A percentile compares a stretch with the other conserved stretches of the same genome.
Evolutionary conservation across 2,113 vertebrate species (phyloP).

Genomic region (Tylochromis polylepis): DNA sequence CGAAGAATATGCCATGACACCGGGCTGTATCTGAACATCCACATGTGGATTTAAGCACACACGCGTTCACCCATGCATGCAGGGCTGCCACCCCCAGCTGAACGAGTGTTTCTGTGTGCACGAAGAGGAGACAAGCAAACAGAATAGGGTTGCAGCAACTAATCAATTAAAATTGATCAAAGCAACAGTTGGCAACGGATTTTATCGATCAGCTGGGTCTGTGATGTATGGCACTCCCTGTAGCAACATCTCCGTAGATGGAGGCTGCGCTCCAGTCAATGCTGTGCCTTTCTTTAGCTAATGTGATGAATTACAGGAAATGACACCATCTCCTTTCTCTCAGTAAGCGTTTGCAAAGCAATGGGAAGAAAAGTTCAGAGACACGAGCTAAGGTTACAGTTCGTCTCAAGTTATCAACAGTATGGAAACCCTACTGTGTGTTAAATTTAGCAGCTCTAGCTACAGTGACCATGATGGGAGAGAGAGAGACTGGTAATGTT

Average conservation of each 20-base stretch:
- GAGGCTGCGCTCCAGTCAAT: background rate
- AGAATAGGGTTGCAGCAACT: background rate
- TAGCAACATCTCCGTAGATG: background rate
- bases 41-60: background rate
- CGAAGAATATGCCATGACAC: fast-evolving
- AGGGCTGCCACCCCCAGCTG: background rate
- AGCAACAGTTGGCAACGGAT: background rate
- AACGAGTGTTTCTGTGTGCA: background rate
- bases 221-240: background rate
- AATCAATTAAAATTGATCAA: background rate
- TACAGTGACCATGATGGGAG: background rate
- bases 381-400: background rate
- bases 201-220: background rate
- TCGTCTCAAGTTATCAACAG: background rate
- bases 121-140: background rate
- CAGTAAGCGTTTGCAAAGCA: background rate
- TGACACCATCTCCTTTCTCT: background rate
- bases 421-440: background rate
- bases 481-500: fast-evolving
- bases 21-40: background rate
- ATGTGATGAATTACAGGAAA: background rate
- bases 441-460: fast-evolving
- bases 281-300: background rate
- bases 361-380: background rate
- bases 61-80: background rate